These are phyloP conservation scores for Alcedo atthis DNA, from an alignment of 2,797 vertebrate species.

Conservation along the genomic window DNA sequence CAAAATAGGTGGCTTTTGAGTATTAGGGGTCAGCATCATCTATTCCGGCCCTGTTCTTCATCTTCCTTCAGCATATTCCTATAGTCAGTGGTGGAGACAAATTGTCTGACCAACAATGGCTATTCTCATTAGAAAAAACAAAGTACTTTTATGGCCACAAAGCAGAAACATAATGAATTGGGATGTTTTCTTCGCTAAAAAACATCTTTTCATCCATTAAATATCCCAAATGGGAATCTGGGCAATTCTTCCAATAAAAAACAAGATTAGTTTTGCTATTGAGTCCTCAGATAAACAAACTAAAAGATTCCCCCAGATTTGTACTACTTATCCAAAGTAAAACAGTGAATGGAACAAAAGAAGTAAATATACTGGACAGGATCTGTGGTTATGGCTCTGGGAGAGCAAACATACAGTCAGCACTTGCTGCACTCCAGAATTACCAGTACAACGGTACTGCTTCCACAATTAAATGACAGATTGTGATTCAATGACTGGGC, in stretches of 20 bases:
- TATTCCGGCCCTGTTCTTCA: not conserved
- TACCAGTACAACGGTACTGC: not conserved
- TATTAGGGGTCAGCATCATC: not conserved
- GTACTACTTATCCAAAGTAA: not conserved
- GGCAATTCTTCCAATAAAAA: not conserved
- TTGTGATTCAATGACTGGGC: not conserved
- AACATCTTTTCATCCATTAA: not conserved
- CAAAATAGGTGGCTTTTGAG: not conserved
- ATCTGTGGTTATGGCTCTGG: not conserved
- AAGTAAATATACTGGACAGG: not conserved
- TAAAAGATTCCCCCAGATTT: not conserved
- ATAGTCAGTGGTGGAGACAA: not conserved
- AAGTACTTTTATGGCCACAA: not conserved
- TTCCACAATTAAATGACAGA: not conserved
- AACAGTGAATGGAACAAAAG: not conserved
- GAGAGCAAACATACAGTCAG: not conserved
- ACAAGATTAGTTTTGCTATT: not conserved
- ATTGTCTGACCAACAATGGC: fast-evolving
- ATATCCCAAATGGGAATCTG: not conserved
- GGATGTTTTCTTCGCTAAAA: not conserved
- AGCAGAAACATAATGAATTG: not conserved
- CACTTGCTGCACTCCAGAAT: not conserved
- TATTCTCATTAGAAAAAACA: not conserved
- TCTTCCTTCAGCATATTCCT: not conserved
- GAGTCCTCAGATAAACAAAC: not conserved